These are phyloP conservation scores for Xylophagus ater DNA, from an alignment of 2,888 invertebrate species.

Conservation along the genomic window DNA sequence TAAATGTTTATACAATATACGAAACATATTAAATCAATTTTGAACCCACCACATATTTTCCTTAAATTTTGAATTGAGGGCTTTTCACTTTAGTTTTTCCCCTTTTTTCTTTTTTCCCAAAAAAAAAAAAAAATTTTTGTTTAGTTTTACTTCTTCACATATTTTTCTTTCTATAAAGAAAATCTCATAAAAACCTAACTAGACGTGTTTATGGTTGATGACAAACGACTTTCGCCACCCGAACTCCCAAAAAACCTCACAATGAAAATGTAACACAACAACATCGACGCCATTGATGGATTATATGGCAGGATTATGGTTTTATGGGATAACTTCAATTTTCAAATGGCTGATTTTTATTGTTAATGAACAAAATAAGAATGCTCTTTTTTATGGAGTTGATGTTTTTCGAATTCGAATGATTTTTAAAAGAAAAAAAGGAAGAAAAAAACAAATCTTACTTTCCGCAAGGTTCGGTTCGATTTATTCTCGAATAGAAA, in stretches of 20 bases:
- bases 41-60: too few relatives aligned
- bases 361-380: constrained; percentile 1
- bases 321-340: constrained; percentile 3
- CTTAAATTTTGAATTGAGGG: too few relatives aligned
- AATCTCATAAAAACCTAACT: neutral
- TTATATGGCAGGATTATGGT: constrained; percentile 1
- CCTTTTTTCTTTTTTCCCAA: neutral
- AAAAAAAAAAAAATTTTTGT: neutral
- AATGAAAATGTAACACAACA: neutral
- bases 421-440: too few relatives aligned
- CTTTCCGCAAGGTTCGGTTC: too few relatives aligned
- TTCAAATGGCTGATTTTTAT: constrained; percentile 2
- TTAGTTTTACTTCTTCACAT: neutral
- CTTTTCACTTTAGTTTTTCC: neutral
- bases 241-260: neutral
- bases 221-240: constrained; percentile 2
- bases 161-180: neutral
- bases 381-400: too few relatives aligned
- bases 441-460: too few relatives aligned
- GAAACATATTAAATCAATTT: too few relatives aligned
- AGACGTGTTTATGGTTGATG: neutral
- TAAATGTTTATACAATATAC: too few relatives aligned
- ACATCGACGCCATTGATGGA: constrained; percentile 2
- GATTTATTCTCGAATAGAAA: too few relatives aligned
- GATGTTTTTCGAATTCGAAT: too few relatives aligned